Conservation (phyloP, 2,888 invertebrate species). For the Metopia argyrocephala region DNA sequence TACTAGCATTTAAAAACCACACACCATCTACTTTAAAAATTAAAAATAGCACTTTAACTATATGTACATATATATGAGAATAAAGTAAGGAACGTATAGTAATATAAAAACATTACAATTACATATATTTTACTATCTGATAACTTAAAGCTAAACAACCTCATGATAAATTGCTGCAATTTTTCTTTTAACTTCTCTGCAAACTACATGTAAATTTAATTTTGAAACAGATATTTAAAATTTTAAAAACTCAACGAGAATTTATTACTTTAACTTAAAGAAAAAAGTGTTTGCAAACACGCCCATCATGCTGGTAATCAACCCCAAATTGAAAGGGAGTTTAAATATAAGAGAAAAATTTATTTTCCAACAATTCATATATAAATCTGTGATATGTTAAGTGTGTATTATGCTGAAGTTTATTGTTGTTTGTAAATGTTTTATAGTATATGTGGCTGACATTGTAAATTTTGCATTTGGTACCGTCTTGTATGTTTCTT, state of each 20-base stretch:
- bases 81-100: too few relatives aligned
- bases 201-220: too few relatives aligned
- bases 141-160: neutral
- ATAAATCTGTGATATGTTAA: neutral
- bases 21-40: too few relatives aligned
- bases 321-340: slow-evolving; percentile 10
- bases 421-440: neutral
- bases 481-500: slow-evolving; percentile 36
- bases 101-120: too few relatives aligned
- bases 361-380: slow-evolving; percentile 2
- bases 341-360: slow-evolving; percentile 6
- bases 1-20: too few relatives aligned
- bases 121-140: neutral
- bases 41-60: too few relatives aligned
- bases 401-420: slow-evolving; percentile 10
- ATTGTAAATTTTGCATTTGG: slow-evolving; percentile 49
- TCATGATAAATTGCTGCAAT: too few relatives aligned
- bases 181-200: too few relatives aligned
- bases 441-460: neutral
- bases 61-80: too few relatives aligned
- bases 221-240: neutral
- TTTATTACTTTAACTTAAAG: neutral
- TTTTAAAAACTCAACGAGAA: neutral
- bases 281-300: slow-evolving; percentile 24
- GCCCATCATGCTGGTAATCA: slow-evolving; percentile 10